Percentiles rank a stretch among this genome's conserved stretches.
phyloP scores from a whole-genome alignment of 92 coral and sea anemone genomes.

The Pocillopora meandrina region DNA sequence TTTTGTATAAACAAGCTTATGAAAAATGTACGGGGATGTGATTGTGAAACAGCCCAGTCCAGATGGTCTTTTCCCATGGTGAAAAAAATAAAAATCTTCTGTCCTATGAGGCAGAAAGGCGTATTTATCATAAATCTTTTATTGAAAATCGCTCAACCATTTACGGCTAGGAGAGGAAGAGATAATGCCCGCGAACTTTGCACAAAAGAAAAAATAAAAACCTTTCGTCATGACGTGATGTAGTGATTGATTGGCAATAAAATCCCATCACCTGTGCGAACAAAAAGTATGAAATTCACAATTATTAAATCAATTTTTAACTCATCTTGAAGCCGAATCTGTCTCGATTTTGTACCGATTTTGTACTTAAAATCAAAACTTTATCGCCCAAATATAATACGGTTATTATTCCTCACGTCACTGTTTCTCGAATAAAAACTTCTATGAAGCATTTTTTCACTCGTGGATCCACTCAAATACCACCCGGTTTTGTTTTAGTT shows the following conservation, averaged over 20 bases:
- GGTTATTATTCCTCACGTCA: neutral
- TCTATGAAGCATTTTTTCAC: conserved; percentile 20
- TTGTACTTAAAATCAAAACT: neutral
- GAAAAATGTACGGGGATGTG: conserved; percentile 72
- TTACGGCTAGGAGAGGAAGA: conserved; percentile 49
- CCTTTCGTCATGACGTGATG: conserved; percentile 24
- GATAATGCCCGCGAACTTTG: conserved; percentile 36
- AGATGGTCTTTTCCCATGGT: conserved; percentile 85
- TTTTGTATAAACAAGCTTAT: conserved; percentile 75
- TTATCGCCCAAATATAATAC: neutral
- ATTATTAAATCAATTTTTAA: neutral
- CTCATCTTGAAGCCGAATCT: neutral
- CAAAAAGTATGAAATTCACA: conserved; percentile 22
- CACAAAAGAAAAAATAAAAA: conserved; percentile 25
- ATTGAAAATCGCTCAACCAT: conserved; percentile 67
- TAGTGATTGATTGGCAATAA: conserved; percentile 7
- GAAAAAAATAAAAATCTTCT: conserved; percentile 48
- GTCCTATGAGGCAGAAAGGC: conserved; percentile 53
- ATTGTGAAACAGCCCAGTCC: conserved; percentile 60
- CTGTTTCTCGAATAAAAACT: neutral
- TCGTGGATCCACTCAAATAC: conserved; percentile 10
- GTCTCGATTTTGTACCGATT: neutral
- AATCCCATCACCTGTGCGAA: conserved; percentile 31
- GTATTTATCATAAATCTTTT: conserved; percentile 77
- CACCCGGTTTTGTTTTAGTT: conserved; percentile 35